Conservation (phyloP, 2,888 invertebrate genomes). For the Argynnis bischoffii region DNA sequence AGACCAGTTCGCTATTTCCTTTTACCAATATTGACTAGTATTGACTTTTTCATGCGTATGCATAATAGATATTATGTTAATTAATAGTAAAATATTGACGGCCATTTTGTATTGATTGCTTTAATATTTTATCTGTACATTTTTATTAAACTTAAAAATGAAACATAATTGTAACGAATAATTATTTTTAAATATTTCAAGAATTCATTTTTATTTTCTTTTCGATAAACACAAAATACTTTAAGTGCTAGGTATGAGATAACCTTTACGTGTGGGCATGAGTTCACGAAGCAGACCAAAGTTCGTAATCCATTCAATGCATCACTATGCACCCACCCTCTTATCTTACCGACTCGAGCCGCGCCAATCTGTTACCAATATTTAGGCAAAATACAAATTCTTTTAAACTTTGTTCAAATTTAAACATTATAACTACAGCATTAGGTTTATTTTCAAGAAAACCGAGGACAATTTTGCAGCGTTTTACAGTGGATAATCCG, state of each 20-base stretch:
- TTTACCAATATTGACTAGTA: conserved; percentile 57
- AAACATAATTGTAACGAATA: neutral
- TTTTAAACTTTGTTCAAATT: conserved; percentile 50
- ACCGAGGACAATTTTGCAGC: conserved; percentile 59
- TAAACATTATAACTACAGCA: conserved; percentile 48
- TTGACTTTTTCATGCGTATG: conserved; percentile 52
- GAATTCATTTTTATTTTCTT: neutral
- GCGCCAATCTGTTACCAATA: conserved; percentile 79
- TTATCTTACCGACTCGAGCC: conserved; percentile 75
- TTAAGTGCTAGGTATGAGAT: conserved; percentile 16
- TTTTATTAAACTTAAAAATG: no score
- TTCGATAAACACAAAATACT: neutral
- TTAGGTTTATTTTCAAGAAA: conserved; percentile 53
- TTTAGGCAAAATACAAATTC: conserved; percentile 78
- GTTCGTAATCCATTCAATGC: conserved; percentile 75
- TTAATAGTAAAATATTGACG: neutral
- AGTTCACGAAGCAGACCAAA: conserved; percentile 61
- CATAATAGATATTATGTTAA: conserved; percentile 9
- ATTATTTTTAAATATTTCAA: neutral
- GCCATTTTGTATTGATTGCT: no score
- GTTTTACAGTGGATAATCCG: conserved; percentile 75
- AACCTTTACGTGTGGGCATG: conserved; percentile 36
- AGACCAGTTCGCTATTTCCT: conserved; percentile 57
- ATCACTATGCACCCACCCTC: conserved; percentile 70
- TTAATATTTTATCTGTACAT: no score